These are phyloP conservation scores for Elephas maximus DNA, from an alignment of 2,113 vertebrate genomes.

Conservation along the genomic window DNA sequence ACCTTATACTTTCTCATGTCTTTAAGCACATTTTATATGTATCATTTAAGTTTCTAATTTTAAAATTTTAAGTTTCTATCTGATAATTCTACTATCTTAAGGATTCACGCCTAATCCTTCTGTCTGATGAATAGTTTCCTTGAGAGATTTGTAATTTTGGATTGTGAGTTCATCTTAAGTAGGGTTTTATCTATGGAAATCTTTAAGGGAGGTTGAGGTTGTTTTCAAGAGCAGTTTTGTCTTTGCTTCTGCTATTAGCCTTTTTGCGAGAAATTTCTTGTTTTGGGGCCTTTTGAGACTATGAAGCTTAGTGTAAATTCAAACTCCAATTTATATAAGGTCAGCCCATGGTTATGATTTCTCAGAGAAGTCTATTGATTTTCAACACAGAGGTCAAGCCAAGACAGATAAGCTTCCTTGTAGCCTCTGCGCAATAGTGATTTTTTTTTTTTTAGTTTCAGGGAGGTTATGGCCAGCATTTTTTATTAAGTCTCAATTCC, in stretches of 20 bases:
- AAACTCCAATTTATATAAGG: background rate
- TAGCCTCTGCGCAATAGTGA: background rate
- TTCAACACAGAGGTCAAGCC: background rate
- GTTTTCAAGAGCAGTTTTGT: conserved; percentile 16
- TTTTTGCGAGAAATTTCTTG: background rate
- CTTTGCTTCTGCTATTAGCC: background rate
- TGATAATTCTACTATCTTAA: background rate
- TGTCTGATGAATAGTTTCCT: background rate
- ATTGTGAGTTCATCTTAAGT: background rate
- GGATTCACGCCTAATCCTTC: background rate
- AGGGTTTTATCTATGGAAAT: background rate
- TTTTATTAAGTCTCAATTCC: background rate
- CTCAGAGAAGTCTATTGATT: conserved; percentile 3
- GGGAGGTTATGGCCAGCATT: background rate
- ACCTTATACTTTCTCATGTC: background rate
- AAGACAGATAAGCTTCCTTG: background rate
- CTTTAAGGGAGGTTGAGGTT: background rate
- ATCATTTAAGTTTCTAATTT: background rate
- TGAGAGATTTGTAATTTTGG: background rate
- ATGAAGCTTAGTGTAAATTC: background rate
- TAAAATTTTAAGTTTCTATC: background rate
- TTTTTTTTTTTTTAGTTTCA: background rate
- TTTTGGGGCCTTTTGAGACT: background rate
- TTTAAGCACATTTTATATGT: background rate
- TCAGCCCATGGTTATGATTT: background rate